Evolutionary conservation across 2,888 invertebrate genomes (phyloP), one percentile per base, ranked within the genome.

Genomic region (Melangyna quadrimaculata): DNA sequence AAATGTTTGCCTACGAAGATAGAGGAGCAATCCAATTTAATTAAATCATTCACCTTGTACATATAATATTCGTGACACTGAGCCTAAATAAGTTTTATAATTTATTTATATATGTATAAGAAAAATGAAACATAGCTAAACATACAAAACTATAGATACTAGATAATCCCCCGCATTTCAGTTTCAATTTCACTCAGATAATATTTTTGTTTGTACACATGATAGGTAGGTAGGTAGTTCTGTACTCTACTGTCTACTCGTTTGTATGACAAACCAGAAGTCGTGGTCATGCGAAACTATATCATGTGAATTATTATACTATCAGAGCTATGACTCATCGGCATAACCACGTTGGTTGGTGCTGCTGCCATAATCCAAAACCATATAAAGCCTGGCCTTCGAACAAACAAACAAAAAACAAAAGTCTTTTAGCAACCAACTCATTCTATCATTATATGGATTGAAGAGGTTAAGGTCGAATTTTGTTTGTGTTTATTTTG

Each of bases 151-250:
- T 14, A 14, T 35, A 3, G 7, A 37, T 32, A 37, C 1, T 19
- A 59, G 53, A 81, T 72, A 69, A 73, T 69, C 57, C 63, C 69
- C 70, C 70, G 40, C 72, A 73, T 69, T 32, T 29, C 27, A 70
- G 40, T 45, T 73, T 73, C 24, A 45, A 63, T 78, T 73, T 69
- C n/a, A 65, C 53, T 67, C 19, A 19, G n/a, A n/a, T 5, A 27
- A 45, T 9, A 17, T 22, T 22, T 37, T n/a, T 59, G 27, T 12
- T 63, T 27, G 17, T 63, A 24, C 43, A 24, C n/a, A 40, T 43
- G n/a, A n/a, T n/a, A n/a, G n/a, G n/a, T n/a, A n/a, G n/a, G n/a
- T n/a, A n/a, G n/a, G n/a, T n/a, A n/a, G n/a, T n/a, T n/a, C n/a
- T n/a, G n/a, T n/a, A n/a, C n/a, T n/a, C n/a, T n/a, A n/a, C n/a